Evolutionary conservation across 2,888 invertebrate species (phyloP), one percentile per base, ranked within the genome.

Genomic region (Tachina lurida): DNA sequence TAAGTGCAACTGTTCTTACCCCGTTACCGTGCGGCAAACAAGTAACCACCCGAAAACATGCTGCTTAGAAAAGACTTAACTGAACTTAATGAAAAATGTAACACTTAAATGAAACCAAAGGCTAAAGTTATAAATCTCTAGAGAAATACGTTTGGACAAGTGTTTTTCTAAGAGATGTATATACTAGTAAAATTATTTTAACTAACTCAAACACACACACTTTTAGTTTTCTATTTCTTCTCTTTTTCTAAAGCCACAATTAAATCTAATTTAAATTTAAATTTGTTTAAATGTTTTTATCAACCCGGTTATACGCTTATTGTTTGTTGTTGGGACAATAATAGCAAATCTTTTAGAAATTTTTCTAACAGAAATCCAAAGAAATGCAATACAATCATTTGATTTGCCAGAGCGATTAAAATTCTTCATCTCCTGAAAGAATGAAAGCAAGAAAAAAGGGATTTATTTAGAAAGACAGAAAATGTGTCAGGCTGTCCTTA

Each of bases 71-170:
- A 41, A 41, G 8, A 19, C 22, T 31, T 22, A 13, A 41, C 17
- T n/a, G 19, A 22, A 17, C 31, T 31, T n/a, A 56, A 54, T 19
- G 52, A n/a, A 68, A 41, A 17, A 39, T 56, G 12, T n/a, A 47
- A 39, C 13, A 45, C 31, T 19, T 47, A 58, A 63, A 70, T 54
- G 63, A 56, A 67, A 58, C 19, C 71, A 67, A 73, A 76, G 47
- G 63, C n/a, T 22, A 43, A 22, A 67, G 65, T 63, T 39, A 58
- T 74, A 80, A 80, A 49, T 41, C 52, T 41, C 15, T 13, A 1
- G 52, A 79, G 62, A 17, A 45, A 62, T 15, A 45, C 15, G 3
- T 10, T 54, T 54, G 22, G 49, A 43, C n/a, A 76, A 70, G 70
- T 63, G 19, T 52, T 45, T 75, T 68, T 52, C 1, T 12, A 60